Conservation (phyloP, 1,140 invertebrate species). For the Pinna nobilis region DNA sequence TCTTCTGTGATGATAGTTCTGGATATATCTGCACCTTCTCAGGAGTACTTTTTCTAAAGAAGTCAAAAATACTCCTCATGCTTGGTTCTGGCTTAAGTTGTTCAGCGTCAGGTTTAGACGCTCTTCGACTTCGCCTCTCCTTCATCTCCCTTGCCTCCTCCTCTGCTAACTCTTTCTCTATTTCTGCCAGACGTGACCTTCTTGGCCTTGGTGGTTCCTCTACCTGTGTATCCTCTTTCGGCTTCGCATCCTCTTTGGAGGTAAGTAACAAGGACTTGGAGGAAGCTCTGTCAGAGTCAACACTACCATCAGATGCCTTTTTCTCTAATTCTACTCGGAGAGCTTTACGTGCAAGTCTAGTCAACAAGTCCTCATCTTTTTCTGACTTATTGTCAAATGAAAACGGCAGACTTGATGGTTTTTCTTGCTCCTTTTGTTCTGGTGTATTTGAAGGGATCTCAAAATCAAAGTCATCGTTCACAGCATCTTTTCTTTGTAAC, state of each 20-base stretch:
- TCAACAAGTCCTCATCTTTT: conserved; percentile 12
- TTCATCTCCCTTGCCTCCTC: conserved; percentile 24
- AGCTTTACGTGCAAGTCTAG: conserved; percentile 18
- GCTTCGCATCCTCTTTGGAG: not conserved
- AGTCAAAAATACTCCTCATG: conserved; percentile 45
- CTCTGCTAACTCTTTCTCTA: conserved; percentile 7
- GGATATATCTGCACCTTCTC: conserved; percentile 19
- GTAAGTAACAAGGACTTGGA: not conserved
- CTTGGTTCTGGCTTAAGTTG: conserved; percentile 23
- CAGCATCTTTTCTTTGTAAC: conserved; percentile 7
- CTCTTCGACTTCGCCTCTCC: conserved; percentile 2
- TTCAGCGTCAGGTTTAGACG: conserved; percentile 7
- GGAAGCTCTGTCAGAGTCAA: not conserved
- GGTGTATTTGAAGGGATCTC: conserved; percentile 8
- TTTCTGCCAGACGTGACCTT: conserved; percentile 2
- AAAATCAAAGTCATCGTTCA: conserved; percentile 13
- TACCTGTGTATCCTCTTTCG: not conserved
- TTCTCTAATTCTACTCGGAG: conserved; percentile 12
- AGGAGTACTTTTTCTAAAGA: conserved; percentile 28
- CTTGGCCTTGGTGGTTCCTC: conserved; percentile 1
- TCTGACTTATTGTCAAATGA: not conserved
- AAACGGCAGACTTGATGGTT: not conserved
- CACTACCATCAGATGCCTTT: not conserved
- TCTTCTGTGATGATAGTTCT: conserved; percentile 19
- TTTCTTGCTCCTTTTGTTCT: not conserved